Evolutionary conservation across 2,888 invertebrate species (phyloP), one percentile per base, ranked within the genome.

Genomic region (Metacarcinus magister): DNA sequence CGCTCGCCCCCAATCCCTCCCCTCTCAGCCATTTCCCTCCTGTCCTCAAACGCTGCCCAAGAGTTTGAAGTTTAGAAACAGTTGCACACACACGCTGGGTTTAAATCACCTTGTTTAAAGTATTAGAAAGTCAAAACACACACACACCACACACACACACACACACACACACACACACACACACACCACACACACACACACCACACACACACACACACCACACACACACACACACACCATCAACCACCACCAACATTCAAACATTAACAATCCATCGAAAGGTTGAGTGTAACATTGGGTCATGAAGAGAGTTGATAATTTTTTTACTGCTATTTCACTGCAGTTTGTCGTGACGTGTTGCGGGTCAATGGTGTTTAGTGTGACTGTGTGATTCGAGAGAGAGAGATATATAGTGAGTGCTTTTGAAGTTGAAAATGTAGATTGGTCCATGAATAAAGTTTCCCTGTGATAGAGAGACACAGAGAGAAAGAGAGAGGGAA

Each of bases 91-190:
- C 32, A 82, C 32, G 82, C 82, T 32, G 32, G 28, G 82, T 28
- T 82, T 82, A 82, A 82, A 82, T 82, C 82, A 32, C 32, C 82
- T 32, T 82, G 82, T 82, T 23, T 32, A 32, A 32, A 28, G 28
- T 32, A 32, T 82, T 32, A 32, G 32, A 7, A 32, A 82, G 82
- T 67, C 82, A 82, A 28, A 23, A 82, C 82, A 82, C 82, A 82
- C 82, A 82, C 28, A 82, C 82, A 82, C 82, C 82, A 82, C n/a
- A 82, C 82, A 82, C 32, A 82, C 82, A 82, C 82, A 82, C 82
- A 82, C 82, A 82, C 32, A 82, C 32, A 82, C 82, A 82, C 82
- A 82, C 82, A 82, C 28, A 82, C 82, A 82, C 32, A 82, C 82
- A 82, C 82, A 82, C 82, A 82, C 82, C 82, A 82, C 28, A 82